Base-by-base conservation (phyloP, 1,140 invertebrate genomes). In the Asbolus verrucosus region DNA sequence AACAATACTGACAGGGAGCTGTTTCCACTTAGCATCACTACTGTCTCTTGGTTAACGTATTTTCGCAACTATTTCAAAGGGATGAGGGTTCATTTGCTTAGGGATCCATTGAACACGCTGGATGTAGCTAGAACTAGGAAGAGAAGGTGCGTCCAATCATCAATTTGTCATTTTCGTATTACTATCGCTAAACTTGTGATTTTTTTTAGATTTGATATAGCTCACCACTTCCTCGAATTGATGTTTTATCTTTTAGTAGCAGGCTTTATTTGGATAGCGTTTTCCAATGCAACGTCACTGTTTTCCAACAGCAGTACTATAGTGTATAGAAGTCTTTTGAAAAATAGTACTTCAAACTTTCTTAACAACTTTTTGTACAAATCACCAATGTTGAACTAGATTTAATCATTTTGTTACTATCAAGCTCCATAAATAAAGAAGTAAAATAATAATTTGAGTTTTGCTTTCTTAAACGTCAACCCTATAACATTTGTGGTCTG, bases 21-120 rank as follows among this genome's bases (percentile, higher is more conserved):
- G 1, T 94, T 93, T 77, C 83, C 84, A 15, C 92, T 92, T 76
- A 88, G 89, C 74, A 87, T 94, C 69, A 81, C 82, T 0, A 81
- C 87, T 6, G 78, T 90, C n/a, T 78, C 85, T 30, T 90, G 88
- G 87, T 79, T 82, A 6, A 73, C 72, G 2, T 89, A 87, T 71
- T 83, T 88, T 14, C 80, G 86, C 63, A 83, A 78, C 0, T 89
- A 89, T 71, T 81, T 88, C 27, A 77, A 81, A 19, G 89, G 87
- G 24, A 82, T 87, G 27, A 81, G 88, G 38, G 73, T 85, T 19
- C 88, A 87, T 74, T 77, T 90, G 0, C 82, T 90, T 2, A 88
- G 89, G 67, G 89, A 90, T 75, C 84, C 87, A 0, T 69, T 85
- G 1, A 80, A 83, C 0, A 87, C 85, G 11, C 70, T 90, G 4